Conservation (phyloP, 2,113 vertebrate genomes). For the Grallaria varia region DNA sequence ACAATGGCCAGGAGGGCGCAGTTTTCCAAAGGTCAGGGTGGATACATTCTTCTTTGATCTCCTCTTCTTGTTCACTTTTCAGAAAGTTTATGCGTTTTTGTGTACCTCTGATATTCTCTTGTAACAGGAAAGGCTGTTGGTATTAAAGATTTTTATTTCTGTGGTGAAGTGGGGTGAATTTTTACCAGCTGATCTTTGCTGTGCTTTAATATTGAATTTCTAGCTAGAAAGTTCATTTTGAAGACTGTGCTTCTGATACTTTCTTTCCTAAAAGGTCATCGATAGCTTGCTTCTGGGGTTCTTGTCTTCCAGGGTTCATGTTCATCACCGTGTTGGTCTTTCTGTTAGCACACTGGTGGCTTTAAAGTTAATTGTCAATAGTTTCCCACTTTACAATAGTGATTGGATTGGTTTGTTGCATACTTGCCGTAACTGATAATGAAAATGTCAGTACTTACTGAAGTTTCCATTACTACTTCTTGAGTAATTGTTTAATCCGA, state of each 20-base stretch:
- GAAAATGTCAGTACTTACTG: not conserved
- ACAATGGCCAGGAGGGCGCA: not conserved
- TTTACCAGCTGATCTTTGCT: not conserved
- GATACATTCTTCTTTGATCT: not conserved
- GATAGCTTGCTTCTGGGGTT: not conserved
- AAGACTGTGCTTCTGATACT: not conserved
- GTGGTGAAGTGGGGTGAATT: not conserved
- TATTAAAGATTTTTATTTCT: not conserved
- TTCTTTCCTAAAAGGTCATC: not conserved
- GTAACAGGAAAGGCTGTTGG: not conserved
- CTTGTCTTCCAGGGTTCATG: not conserved
- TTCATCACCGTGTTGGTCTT: not conserved
- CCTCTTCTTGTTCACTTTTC: not conserved
- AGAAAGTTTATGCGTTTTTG: not conserved
- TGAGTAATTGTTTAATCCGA: not conserved
- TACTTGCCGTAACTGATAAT: not conserved
- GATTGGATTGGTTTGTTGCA: not conserved
- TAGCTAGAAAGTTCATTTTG: not conserved
- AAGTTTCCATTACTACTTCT: not conserved
- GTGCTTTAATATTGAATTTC: not conserved
- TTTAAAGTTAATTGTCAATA: not conserved
- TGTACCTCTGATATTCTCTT: not conserved
- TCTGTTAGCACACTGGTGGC: not conserved
- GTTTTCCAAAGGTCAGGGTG: not conserved
- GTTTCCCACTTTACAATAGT: not conserved